Evolutionary conservation across 1,140 invertebrate genomes (phyloP).

Genomic region (Drosophila nikananu): DNA sequence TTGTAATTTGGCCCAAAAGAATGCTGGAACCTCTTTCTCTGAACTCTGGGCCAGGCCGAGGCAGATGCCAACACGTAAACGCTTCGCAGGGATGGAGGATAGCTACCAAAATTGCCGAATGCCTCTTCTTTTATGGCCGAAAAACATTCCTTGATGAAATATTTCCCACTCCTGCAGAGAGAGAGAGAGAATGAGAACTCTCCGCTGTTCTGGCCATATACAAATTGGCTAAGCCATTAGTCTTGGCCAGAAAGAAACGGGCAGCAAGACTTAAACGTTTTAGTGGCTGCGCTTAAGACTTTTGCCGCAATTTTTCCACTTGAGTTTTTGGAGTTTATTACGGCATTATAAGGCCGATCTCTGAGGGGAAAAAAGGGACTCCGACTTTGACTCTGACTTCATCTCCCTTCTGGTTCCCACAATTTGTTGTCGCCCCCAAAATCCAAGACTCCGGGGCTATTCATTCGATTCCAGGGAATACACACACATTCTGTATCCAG

Average conservation of each 20-base stretch:
- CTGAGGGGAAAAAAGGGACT: background rate
- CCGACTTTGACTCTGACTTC: background rate
- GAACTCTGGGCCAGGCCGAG: constrained; percentile 13
- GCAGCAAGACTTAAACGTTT: constrained; percentile 70
- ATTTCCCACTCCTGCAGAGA: constrained; percentile 24
- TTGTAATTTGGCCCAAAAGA: constrained; percentile 71
- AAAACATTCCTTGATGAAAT: constrained; percentile 73
- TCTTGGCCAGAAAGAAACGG: constrained; percentile 63
- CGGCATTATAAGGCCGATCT: constrained; percentile 47
- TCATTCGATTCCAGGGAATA: constrained; percentile 60
- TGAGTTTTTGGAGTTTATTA: constrained; percentile 73
- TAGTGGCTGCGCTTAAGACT: constrained; percentile 77
- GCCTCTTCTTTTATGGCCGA: constrained; percentile 60
- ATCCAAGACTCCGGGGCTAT: constrained; percentile 27
- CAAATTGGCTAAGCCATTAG: constrained; percentile 79
- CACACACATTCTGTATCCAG: constrained; percentile 1
- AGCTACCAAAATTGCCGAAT: constrained; percentile 59
- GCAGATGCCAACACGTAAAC: constrained; percentile 79
- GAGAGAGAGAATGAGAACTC: constrained; percentile 6
- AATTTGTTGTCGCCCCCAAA: constrained; percentile 57
- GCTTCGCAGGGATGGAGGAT: constrained; percentile 60
- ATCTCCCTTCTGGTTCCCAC: constrained; percentile 56
- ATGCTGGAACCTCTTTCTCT: constrained; percentile 71
- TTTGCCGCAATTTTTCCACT: constrained; percentile 70
- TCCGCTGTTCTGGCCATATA: constrained; percentile 56